phyloP scores from a whole-genome alignment of 2,797 vertebrate species.

The Anabas testudineus region DNA sequence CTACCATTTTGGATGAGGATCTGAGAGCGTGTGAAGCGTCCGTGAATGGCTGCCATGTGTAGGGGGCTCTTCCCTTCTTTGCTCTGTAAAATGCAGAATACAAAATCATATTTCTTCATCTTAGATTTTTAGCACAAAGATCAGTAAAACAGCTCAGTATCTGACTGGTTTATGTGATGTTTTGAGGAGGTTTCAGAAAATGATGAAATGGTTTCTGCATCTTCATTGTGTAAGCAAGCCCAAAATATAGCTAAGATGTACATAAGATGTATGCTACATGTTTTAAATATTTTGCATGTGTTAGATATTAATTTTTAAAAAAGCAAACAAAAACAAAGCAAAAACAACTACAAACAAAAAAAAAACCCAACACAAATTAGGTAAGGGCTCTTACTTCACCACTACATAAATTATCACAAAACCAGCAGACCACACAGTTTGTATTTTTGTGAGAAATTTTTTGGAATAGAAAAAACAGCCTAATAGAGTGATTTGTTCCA shows the following conservation, averaged over 20 bases:
- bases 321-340: no score
- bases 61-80: slow-evolving; percentile 98
- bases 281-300: no score
- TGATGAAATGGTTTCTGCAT: no score
- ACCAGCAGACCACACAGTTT: background rate
- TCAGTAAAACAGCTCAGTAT: background rate
- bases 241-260: background rate
- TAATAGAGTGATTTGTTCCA: slow-evolving; percentile 1
- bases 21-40: slow-evolving; percentile 96
- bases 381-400: background rate
- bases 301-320: no score
- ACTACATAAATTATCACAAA: background rate
- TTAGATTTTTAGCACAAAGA: background rate
- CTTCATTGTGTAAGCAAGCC: background rate
- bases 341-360: no score
- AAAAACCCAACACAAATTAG: no score
- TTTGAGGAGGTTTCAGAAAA: background rate
- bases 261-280: background rate
- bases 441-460: background rate
- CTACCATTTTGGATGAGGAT: slow-evolving; percentile 98
- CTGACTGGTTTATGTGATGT: no score
- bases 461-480: background rate
- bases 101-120: background rate
- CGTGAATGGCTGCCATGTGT: slow-evolving; percentile 98
- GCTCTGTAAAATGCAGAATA: slow-evolving; percentile 80